These are phyloP conservation scores for Columba guinea DNA, from an alignment of 2,797 vertebrate genomes.

Conservation along the genomic window DNA sequence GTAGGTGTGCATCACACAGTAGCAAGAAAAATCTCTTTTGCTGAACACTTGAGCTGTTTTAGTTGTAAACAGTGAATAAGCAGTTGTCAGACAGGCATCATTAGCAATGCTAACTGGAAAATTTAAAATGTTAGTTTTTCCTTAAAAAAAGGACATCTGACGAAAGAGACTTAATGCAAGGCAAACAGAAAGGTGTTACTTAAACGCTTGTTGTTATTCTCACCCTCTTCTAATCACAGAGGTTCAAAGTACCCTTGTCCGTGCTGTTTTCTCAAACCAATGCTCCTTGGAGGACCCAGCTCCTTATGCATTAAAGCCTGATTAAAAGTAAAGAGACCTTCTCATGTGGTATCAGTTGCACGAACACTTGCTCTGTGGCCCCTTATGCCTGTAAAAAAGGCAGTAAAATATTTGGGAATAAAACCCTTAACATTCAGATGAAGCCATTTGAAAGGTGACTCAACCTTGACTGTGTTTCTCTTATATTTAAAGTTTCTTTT, in stretches of 20 bases:
- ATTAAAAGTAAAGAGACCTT: background rate
- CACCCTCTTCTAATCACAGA: background rate
- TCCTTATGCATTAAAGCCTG: background rate
- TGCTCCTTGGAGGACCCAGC: background rate
- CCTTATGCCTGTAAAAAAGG: background rate
- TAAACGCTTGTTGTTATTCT: background rate
- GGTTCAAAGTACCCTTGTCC: background rate
- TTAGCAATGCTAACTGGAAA: background rate
- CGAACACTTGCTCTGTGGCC: background rate
- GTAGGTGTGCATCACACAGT: background rate
- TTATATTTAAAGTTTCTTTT: background rate
- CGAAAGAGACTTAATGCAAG: background rate
- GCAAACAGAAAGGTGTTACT: background rate
- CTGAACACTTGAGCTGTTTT: background rate
- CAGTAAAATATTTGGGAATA: background rate
- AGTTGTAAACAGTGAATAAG: background rate
- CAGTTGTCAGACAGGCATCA: background rate
- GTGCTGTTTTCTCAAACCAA: background rate
- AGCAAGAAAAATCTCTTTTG: background rate
- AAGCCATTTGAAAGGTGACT: background rate
- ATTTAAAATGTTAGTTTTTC: background rate
- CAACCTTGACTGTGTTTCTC: background rate
- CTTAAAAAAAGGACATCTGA: background rate
- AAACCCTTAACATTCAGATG: background rate
- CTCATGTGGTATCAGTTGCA: background rate